Conservation (phyloP, 2,888 invertebrate species). For the Perithous albicinctus region DNA sequence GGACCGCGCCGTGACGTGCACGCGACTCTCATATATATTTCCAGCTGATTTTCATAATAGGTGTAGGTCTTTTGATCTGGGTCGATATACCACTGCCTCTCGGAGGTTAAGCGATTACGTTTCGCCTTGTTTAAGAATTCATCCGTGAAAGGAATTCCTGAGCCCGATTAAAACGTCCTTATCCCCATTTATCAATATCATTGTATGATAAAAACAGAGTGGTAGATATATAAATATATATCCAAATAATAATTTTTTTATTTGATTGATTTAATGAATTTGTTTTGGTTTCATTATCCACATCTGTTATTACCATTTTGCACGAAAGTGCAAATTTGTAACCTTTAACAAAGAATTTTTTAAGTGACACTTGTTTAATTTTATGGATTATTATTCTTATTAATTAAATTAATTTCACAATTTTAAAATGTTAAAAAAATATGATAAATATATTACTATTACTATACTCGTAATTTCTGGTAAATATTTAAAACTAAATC, state of each 20-base stretch:
- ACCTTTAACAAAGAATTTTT: neutral
- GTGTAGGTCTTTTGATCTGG: conserved; percentile 63
- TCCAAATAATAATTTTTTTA: neutral
- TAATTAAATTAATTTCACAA: no score
- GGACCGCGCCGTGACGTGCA: conserved; percentile 55
- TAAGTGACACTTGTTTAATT: neutral
- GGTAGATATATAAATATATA: neutral
- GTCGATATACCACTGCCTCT: conserved; percentile 50
- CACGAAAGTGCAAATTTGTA: neutral
- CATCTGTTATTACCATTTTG: neutral
- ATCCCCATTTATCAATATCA: neutral
- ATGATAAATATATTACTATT: no score
- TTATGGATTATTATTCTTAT: no score
- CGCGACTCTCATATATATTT: conserved; percentile 67
- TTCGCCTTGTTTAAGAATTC: conserved; percentile 55
- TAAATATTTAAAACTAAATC: neutral
- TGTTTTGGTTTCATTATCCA: neutral
- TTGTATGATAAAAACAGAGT: neutral
- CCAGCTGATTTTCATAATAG: conserved; percentile 67
- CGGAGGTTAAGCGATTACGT: conserved; percentile 55
- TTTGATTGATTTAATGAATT: neutral
- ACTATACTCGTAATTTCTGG: no score
- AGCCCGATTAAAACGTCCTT: neutral
- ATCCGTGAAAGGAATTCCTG: conserved; percentile 34
- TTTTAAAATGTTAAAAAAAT: no score